These are phyloP conservation scores for Saccostrea cuccullata DNA, from an alignment of 1,140 invertebrate species.

Conservation along the genomic window DNA sequence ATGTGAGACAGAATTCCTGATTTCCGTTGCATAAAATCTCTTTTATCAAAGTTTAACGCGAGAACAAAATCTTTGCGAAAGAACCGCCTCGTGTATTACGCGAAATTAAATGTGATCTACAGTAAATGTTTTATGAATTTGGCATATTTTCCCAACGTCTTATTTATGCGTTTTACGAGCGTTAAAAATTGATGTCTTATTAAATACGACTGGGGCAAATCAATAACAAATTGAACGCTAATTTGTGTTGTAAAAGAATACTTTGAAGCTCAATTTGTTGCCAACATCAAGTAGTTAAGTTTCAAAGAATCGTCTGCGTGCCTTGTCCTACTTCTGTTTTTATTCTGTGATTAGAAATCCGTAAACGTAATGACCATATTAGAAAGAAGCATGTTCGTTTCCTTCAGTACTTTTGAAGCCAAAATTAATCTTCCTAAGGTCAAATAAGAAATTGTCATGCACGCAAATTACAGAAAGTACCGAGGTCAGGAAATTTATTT, in stretches of 20 bases:
- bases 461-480: neutral
- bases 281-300: neutral
- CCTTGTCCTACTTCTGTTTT: neutral
- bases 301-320: neutral
- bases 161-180: too few relatives aligned
- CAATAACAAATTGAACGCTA: neutral
- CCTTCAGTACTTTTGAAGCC: neutral
- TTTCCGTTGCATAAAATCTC: too few relatives aligned
- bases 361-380: slow-evolving; percentile 11
- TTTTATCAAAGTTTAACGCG: too few relatives aligned
- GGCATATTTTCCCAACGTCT: too few relatives aligned
- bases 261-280: slow-evolving; percentile 7
- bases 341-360: slow-evolving; percentile 9
- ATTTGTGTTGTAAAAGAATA: neutral
- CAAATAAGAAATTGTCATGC: neutral
- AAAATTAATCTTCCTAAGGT: neutral
- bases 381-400: slow-evolving; percentile 17
- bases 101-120: too few relatives aligned
- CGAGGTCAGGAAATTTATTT: neutral
- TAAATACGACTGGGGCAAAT: neutral
- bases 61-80: too few relatives aligned
- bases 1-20: too few relatives aligned
- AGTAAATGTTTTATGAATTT: too few relatives aligned
- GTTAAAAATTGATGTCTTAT: too few relatives aligned
- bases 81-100: too few relatives aligned